Conservation (phyloP, 2,113 vertebrate genomes). For the Rafetus swinhoei region DNA sequence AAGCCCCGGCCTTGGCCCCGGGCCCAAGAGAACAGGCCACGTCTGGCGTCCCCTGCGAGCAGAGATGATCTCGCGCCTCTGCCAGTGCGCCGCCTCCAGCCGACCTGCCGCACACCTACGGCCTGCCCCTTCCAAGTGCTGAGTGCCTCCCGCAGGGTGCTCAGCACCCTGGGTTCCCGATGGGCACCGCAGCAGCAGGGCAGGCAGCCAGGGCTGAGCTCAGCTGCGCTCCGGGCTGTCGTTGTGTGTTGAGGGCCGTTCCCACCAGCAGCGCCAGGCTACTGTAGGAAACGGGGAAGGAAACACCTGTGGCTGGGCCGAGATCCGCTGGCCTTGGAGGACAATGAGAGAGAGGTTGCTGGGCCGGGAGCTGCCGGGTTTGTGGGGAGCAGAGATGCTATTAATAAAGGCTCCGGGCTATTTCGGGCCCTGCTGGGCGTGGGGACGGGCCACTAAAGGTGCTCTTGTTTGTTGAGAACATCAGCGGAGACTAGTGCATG, state of each 20-base stretch:
- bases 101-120: neutral
- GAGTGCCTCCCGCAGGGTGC: neutral
- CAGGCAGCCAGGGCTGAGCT: neutral
- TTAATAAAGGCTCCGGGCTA: neutral
- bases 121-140: neutral
- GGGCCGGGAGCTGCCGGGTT: neutral
- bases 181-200: neutral
- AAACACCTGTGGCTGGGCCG: neutral
- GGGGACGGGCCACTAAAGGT: too few relatives aligned
- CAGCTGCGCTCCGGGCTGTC: neutral
- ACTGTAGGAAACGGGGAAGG: neutral
- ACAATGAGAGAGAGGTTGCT: neutral
- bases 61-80: neutral
- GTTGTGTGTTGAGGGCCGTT: neutral
- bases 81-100: neutral
- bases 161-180: neutral
- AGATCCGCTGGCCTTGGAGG: neutral
- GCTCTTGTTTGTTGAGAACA: neutral
- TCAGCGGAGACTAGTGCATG: neutral
- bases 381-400: neutral
- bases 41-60: conserved; percentile 34
- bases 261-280: neutral
- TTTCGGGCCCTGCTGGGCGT: neutral
- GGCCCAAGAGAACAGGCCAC: conserved; percentile 39
- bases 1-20: conserved; percentile 33